A percentile compares a stretch with the other conserved stretches of the same genome.
These are phyloP conservation scores for Pheosia tremula DNA, from an alignment of 2,888 invertebrate species.

Conservation along the genomic window DNA sequence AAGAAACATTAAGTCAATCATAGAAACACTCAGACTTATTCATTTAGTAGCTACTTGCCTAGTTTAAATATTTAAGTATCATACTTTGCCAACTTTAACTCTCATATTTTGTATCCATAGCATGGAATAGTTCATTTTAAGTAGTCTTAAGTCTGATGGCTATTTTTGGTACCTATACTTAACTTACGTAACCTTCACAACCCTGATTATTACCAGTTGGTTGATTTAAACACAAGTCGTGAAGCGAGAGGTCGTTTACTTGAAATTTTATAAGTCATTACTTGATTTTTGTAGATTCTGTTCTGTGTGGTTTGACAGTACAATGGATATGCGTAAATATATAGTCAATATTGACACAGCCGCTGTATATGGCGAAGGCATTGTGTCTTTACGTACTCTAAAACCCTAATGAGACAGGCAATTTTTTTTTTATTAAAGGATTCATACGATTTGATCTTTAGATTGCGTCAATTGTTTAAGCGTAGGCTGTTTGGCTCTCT, in stretches of 20 bases:
- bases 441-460: too few species aligned
- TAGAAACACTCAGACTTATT: too few species aligned
- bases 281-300: neutral
- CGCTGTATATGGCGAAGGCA: constrained; percentile 14
- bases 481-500: too few species aligned
- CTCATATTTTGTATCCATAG: too few species aligned
- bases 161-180: too few species aligned
- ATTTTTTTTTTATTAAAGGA: neutral
- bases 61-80: too few species aligned
- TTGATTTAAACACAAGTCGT: neutral
- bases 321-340: constrained; percentile 10
- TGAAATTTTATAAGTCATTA: neutral
- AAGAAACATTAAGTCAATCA: too few species aligned
- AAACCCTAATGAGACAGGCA: constrained; percentile 28
- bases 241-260: neutral
- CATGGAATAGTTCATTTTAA: too few species aligned
- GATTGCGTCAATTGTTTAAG: too few species aligned
- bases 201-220: neutral
- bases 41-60: too few species aligned
- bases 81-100: too few species aligned
- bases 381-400: constrained; percentile 16
- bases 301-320: neutral
- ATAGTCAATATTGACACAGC: constrained; percentile 18
- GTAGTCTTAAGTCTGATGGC: too few species aligned
- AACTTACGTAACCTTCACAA: neutral